Percentiles rank a stretch among this genome's conserved stretches.
phyloP scores from a whole-genome alignment of 2,113 vertebrate species.

The Amblyornis subalaris region DNA sequence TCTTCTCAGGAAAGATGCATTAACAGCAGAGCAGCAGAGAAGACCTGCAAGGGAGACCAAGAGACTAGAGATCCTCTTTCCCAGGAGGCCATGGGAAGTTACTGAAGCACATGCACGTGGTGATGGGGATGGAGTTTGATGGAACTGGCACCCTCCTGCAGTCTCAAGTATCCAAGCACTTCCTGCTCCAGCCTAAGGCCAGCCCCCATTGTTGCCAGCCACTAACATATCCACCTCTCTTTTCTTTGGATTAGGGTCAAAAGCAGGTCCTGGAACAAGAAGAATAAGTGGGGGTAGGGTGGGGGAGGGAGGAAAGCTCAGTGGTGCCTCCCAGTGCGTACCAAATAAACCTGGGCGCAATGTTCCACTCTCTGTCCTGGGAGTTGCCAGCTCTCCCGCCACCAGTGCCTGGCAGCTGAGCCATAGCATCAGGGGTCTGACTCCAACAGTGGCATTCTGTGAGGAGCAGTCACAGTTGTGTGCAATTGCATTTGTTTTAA shows the following conservation, averaged over 20 bases:
- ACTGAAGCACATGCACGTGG: neutral
- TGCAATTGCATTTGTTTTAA: neutral
- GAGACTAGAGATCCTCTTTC: rapidly evolving
- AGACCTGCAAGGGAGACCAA: neutral
- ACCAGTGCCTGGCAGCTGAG: neutral
- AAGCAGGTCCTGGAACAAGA: neutral
- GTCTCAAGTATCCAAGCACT: neutral
- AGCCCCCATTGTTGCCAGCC: neutral
- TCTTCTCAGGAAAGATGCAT: neutral
- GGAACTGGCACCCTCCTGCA: neutral
- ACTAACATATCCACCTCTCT: neutral
- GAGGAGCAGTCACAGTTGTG: rapidly evolving
- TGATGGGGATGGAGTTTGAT: neutral
- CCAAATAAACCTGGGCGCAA: neutral
- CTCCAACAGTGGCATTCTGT: neutral
- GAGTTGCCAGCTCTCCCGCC: neutral
- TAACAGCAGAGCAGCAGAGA: neutral
- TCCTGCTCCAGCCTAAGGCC: neutral
- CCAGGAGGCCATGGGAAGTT: neutral
- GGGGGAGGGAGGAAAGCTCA: neutral
- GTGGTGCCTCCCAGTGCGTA: neutral
- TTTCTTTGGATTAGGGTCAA: neutral
- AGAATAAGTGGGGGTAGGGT: rapidly evolving
- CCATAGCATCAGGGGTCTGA: rapidly evolving
- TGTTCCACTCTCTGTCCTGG: rapidly evolving